A percentile compares a stretch with the other conserved stretches of the same genome.
phyloP scores from a whole-genome alignment of 2,888 invertebrate species.

The Acanthoscelides obtectus region DNA sequence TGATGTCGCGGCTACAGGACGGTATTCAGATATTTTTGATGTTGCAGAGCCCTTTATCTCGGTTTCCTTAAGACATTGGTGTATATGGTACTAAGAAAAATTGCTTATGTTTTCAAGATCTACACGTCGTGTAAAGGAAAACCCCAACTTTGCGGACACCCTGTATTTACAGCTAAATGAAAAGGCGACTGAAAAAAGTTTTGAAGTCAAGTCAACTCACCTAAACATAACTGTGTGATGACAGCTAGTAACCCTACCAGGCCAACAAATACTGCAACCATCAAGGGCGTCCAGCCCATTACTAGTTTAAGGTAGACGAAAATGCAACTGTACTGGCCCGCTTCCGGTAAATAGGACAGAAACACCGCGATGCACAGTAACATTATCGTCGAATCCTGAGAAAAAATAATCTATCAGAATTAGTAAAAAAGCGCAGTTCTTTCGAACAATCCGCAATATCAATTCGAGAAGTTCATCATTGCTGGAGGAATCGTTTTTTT shows the following conservation, averaged over 20 bases:
- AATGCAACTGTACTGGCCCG: slow-evolving; percentile 98
- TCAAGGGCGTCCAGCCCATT: slow-evolving; percentile 92
- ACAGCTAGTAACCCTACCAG: slow-evolving; percentile 95
- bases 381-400: slow-evolving; percentile 81
- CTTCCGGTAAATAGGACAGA: slow-evolving; percentile 95
- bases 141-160: too few relatives aligned
- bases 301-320: slow-evolving; percentile 96
- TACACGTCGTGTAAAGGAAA: too few relatives aligned
- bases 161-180: background rate
- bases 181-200: background rate
- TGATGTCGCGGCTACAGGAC: too few relatives aligned
- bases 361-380: slow-evolving; percentile 97
- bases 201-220: slow-evolving; percentile 31
- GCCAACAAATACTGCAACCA: slow-evolving; percentile 97
- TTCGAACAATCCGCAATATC: too few relatives aligned
- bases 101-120: too few relatives aligned
- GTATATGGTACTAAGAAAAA: too few relatives aligned
- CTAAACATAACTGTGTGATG: slow-evolving; percentile 85
- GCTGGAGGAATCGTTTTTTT: too few relatives aligned
- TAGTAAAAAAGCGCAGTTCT: too few relatives aligned
- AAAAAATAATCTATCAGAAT: background rate
- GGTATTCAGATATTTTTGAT: too few relatives aligned
- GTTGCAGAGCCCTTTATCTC: too few relatives aligned
- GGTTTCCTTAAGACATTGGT: too few relatives aligned
- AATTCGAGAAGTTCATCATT: too few relatives aligned